These are phyloP conservation scores for Choloepus didactylus DNA, from an alignment of 2,797 vertebrate species.

Conservation along the genomic window DNA sequence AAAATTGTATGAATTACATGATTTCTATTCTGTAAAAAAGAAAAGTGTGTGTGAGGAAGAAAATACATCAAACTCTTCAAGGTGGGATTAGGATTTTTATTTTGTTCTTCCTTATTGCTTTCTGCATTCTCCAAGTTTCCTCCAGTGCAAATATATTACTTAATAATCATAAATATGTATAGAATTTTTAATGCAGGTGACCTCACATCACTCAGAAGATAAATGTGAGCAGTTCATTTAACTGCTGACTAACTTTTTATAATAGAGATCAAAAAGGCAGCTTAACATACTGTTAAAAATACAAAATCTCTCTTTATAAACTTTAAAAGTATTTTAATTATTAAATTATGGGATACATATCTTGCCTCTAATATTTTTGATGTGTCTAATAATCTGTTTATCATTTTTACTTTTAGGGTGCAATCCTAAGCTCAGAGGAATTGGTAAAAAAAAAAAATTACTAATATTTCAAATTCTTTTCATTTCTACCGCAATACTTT, in stretches of 20 bases:
- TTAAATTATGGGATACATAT: slow-evolving; percentile 13
- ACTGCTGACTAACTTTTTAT: neutral
- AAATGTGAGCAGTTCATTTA: neutral
- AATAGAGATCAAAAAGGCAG: neutral
- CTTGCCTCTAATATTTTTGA: slow-evolving; percentile 28
- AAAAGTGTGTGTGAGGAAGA: neutral
- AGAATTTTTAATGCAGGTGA: neutral
- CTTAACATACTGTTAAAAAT: slow-evolving; percentile 28
- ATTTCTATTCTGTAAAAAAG: slow-evolving; percentile 11
- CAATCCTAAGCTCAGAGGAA: slow-evolving; percentile 83
- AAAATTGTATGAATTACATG: slow-evolving; percentile 4
- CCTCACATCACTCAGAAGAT: slow-evolving; percentile 1
- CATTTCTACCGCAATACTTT: neutral
- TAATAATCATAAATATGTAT: slow-evolving; percentile 12
- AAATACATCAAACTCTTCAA: neutral
- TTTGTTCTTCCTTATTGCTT: neutral
- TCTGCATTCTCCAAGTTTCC: neutral
- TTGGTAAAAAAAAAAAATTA: slow-evolving; percentile 45
- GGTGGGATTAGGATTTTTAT: neutral
- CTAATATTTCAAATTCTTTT: slow-evolving; percentile 56
- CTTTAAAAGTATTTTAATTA: slow-evolving; percentile 58
- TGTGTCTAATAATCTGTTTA: slow-evolving; percentile 52
- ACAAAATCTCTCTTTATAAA: slow-evolving; percentile 28
- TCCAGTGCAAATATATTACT: neutral
- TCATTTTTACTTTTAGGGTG: slow-evolving; percentile 80